A percentile compares a stretch with the other conserved stretches of the same genome.
These are phyloP conservation scores for Aurelia coerulea DNA, from an alignment of 30 jellyfish, hydroid and myxozoan species.

Conservation along the genomic window DNA sequence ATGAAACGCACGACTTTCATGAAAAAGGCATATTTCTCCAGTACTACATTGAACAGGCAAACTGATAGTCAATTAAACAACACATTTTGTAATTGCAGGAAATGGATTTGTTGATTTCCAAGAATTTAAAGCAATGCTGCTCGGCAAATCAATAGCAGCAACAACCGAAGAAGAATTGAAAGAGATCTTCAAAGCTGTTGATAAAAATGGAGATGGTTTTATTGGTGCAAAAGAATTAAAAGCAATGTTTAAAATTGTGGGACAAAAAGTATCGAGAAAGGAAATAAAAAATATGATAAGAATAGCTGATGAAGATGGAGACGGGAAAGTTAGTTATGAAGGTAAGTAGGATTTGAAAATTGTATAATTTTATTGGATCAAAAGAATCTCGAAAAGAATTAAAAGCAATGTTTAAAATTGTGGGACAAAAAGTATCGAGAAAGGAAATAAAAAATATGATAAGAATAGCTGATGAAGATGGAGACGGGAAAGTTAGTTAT, in stretches of 20 bases:
- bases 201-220: slow-evolving; percentile 78
- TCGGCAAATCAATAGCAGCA: slow-evolving; percentile 32
- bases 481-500: slow-evolving; percentile 80
- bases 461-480: slow-evolving; percentile 74
- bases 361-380: slow-evolving; percentile 65
- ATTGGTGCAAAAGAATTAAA: slow-evolving; percentile 75
- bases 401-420: slow-evolving; percentile 51
- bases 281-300: slow-evolving; percentile 71
- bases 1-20: too few relatives aligned
- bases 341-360: slow-evolving; percentile 36
- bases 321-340: slow-evolving; percentile 78
- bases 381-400: too few relatives aligned
- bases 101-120: slow-evolving; percentile 64
- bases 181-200: slow-evolving; percentile 68
- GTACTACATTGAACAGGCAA: too few relatives aligned
- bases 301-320: slow-evolving; percentile 82
- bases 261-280: slow-evolving; percentile 57
- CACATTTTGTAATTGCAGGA: slow-evolving; percentile 12
- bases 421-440: slow-evolving; percentile 68
- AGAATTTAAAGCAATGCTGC: slow-evolving; percentile 62
- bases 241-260: slow-evolving; percentile 65
- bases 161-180: slow-evolving; percentile 49
- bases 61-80: too few relatives aligned
- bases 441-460: slow-evolving; percentile 73
- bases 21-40: too few relatives aligned